Base-by-base conservation (phyloP, 2,113 vertebrate genomes). In the Promerops cafer region DNA sequence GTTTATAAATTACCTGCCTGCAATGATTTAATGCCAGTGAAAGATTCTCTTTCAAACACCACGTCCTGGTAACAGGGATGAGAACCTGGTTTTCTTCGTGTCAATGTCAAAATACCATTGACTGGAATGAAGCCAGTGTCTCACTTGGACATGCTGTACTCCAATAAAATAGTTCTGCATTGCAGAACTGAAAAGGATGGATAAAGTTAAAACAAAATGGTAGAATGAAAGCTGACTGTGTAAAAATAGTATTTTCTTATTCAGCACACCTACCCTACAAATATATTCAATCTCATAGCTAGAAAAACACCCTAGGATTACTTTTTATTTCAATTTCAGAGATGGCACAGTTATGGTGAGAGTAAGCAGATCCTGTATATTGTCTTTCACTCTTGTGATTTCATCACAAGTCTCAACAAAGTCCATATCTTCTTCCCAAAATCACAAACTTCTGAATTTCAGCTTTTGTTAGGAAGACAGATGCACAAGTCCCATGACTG, bases 131-230 rank as follows among this genome's bases (percentile, higher is more conserved):
- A 88, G 79, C 68, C 85, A 81, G 60, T 47, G 65, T 94, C 92
- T 96, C 8, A 2, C 60, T 52, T 63, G 65, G 76, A 80, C 54
- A 70, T 33, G 47, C 56, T 93, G 64, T 81, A 70, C 86, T 96
- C 56, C 49, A 75, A 33, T 83, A 96, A 92, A 93, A 86, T 7
- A 84, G 57, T n/a, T n/a, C 79, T 93, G 90, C 85, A 92, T 30
- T 86, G 79, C 92, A 96, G 90, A 94, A 90, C 61, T 85, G 74
- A 89, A 92, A 94, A 76, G 37, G 52, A 91, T 40, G 71, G 82
- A 27, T 54, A 85, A 69, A 78, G 85, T 83, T 66, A 96, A 86
- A 94, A 96, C 16, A 11, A 70, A 93, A 83, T 10, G 16, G 52
- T 60, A 83, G 64, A 81, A 63, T 75, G 68, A 90, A 92, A 90